Percentiles rank a stretch among this genome's conserved stretches.
Evolutionary conservation across 1,140 invertebrate species (phyloP).

Genomic region (Drosophila persimilis): DNA sequence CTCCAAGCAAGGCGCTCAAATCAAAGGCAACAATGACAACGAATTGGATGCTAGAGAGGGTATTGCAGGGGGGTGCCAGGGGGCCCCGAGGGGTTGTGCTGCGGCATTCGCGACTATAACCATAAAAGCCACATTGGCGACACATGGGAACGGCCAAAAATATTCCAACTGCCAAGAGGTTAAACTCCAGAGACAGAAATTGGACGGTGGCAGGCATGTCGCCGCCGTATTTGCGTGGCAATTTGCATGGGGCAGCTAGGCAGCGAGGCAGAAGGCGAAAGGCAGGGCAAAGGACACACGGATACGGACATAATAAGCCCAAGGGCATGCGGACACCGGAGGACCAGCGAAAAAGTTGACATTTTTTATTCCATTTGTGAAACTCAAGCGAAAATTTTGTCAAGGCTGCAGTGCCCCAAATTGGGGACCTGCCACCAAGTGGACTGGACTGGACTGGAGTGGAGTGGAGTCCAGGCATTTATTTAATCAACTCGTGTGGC

Average conservation of each 20-base stretch:
- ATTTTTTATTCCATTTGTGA: slow-evolving; percentile 57
- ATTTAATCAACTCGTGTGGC: slow-evolving; percentile 52
- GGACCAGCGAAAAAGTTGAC: slow-evolving; percentile 57
- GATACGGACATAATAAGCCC: slow-evolving; percentile 76
- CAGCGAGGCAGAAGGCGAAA: slow-evolving; percentile 9
- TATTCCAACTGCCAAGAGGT: slow-evolving; percentile 69
- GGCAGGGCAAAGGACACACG: slow-evolving; percentile 21
- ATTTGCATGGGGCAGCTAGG: slow-evolving; percentile 51
- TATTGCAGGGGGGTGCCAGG: no score
- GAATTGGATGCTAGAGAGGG: background rate
- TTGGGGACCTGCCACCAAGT: background rate
- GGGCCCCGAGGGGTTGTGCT: background rate
- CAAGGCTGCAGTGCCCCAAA: slow-evolving; percentile 11
- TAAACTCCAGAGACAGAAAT: slow-evolving; percentile 68
- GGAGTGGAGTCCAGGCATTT: slow-evolving; percentile 30
- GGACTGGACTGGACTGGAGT: slow-evolving; percentile 2
- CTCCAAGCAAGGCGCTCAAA: slow-evolving; percentile 41
- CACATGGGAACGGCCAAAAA: slow-evolving; percentile 70
- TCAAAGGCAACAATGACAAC: slow-evolving; percentile 62
- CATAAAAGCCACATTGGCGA: slow-evolving; percentile 78
- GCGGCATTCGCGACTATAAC: slow-evolving; percentile 66
- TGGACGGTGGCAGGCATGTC: slow-evolving; percentile 26
- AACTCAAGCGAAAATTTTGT: slow-evolving; percentile 20
- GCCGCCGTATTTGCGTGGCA: slow-evolving; percentile 50
- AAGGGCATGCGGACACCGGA: slow-evolving; percentile 69